Base-by-base conservation (phyloP, 2,888 invertebrate species). In the Hirudinaria manillensis region DNA sequence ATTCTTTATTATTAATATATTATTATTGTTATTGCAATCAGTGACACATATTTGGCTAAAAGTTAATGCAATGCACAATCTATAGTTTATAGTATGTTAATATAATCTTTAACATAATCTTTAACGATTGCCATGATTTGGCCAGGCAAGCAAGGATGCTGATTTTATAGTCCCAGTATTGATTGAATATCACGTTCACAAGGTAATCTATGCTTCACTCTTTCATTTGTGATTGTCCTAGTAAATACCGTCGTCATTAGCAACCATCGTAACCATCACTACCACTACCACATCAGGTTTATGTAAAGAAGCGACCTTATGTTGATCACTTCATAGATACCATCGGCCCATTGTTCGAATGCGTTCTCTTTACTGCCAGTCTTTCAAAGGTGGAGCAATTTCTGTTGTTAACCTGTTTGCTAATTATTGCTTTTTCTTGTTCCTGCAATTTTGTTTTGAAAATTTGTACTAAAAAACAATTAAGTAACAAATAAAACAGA, bases 311-410 rank as follows among this genome's bases (percentile, higher is more conserved):
- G 56, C 61, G 73, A 32, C 73, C 73, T 19, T 45, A 73, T 56
- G 73, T 65, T 3, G 73, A 73, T 36, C 29, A 3, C n/a, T 73
- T 73, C 65, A 29, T 73, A 21, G 38, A 55, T 34, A 61, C 56
- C n/a, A 65, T 73, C 29, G 36, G 73, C n/a, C 19, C 34, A 4
- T 61, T 73, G 19, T 73, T 73, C 56, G 73, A 73, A 56, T 73
- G 73, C 19, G 65, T 73, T 36, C 73, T 73, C 65, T 73, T 73
- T 55, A 73, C 73, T 36, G 73, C 73, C 65, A 61, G 61, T n/a
- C 73, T 73, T 19, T 55, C 73, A 4, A 73, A 73, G 73, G 73
- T 73, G 29, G 10, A 38, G 10, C 10, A 10, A 6, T 10, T 38
- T 61, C 61, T 3, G 29, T 3, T 61, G 10, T 68, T 34, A 16